A percentile compares a stretch with the other conserved stretches of the same genome.
These are phyloP conservation scores for Spisula subtruncata DNA, from an alignment of 2,888 invertebrate genomes.

Conservation along the genomic window DNA sequence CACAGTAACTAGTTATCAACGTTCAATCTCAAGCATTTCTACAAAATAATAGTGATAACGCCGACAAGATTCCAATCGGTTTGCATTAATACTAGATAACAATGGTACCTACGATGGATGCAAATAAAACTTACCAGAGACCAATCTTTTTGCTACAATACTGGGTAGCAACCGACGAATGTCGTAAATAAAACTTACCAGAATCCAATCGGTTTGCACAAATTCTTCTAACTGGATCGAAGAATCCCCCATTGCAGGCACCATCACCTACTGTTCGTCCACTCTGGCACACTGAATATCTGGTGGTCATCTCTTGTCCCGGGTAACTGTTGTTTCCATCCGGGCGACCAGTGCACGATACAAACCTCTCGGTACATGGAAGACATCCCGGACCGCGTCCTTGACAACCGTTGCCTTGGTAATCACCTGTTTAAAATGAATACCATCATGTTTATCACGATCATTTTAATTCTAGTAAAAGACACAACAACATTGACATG, in stretches of 20 bases:
- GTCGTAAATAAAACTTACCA: constrained; percentile 56
- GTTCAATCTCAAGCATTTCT: no score
- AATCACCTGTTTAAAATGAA: constrained; percentile 70
- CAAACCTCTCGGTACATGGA: constrained; percentile 73
- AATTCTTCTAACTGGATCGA: constrained; percentile 64
- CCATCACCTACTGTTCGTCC: constrained; percentile 73
- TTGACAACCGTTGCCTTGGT: constrained; percentile 69
- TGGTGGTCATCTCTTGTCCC: constrained; percentile 69
- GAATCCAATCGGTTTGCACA: constrained; percentile 71
- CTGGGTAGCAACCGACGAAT: no score
- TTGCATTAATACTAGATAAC: no score
- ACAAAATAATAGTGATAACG: no score
- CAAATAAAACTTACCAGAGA: no score
- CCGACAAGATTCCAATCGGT: no score
- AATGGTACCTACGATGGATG: no score
- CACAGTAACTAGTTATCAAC: no score
- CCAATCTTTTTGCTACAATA: no score
- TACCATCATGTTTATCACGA: neutral
- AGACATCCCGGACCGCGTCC: constrained; percentile 65
- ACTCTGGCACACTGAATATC: constrained; percentile 69
- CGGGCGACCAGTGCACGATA: constrained; percentile 71
- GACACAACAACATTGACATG: no score
- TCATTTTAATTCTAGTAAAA: no score
- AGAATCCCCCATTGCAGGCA: constrained; percentile 66
- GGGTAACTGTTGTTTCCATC: constrained; percentile 76